Evolutionary conservation across 2,888 invertebrate species (phyloP).

Genomic region (Orchestes rusci): DNA sequence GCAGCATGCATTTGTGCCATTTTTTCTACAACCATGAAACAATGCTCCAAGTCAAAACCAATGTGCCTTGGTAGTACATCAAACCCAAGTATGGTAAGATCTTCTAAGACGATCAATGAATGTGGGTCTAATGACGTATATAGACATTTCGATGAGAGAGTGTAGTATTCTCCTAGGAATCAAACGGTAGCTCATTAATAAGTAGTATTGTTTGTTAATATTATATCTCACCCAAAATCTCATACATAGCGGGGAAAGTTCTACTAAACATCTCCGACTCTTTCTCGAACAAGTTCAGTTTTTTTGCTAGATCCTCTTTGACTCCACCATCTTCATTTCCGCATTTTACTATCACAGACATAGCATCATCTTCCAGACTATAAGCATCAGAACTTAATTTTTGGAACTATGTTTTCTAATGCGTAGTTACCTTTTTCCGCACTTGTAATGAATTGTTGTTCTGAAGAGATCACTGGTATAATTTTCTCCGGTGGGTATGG

Average conservation of each 20-base stretch:
- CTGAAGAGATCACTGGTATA: conserved; percentile 37
- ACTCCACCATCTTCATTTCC: conserved; percentile 36
- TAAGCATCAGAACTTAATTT: no score
- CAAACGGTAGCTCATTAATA: not conserved
- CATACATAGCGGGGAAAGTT: conserved; percentile 43
- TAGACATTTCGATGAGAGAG: conserved; percentile 35
- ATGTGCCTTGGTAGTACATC: conserved; percentile 47
- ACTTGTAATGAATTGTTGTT: conserved; percentile 28
- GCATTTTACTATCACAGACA: conserved; percentile 38
- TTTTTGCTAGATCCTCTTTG: conserved; percentile 44
- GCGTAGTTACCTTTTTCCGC: conserved; percentile 20
- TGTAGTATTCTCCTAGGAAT: conserved; percentile 29
- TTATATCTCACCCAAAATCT: conserved; percentile 42
- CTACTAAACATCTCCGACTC: conserved; percentile 45
- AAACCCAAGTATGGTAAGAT: conserved; percentile 49
- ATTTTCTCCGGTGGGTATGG: conserved; percentile 36
- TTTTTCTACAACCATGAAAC: conserved; percentile 45
- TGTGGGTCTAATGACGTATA: conserved; percentile 38
- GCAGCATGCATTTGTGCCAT: conserved; percentile 51
- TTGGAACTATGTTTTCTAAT: no score
- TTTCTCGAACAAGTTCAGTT: conserved; percentile 43
- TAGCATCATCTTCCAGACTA: conserved; percentile 29
- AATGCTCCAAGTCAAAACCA: conserved; percentile 51
- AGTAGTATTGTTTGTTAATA: not conserved
- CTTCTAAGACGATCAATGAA: conserved; percentile 47